Evolutionary conservation across 2,888 invertebrate species (phyloP).

Genomic region (Pherbina coryleti): DNA sequence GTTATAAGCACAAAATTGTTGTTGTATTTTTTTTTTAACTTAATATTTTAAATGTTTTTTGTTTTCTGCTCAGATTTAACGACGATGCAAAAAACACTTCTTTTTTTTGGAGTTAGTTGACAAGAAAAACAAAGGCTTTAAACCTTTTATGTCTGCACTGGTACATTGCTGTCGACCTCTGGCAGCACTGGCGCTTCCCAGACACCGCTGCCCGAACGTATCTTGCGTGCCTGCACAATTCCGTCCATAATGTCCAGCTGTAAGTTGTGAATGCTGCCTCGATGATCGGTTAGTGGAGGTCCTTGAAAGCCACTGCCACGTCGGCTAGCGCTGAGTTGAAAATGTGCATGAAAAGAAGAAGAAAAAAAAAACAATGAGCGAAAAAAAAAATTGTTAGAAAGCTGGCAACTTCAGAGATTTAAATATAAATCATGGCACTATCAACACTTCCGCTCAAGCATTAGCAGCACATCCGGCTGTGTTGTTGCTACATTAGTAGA

Average conservation of each 20-base stretch:
- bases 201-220: slow-evolving; percentile 74
- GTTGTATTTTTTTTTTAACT: background rate
- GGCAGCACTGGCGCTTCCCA: slow-evolving; percentile 74
- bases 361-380: slow-evolving; percentile 15
- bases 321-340: slow-evolving; percentile 60
- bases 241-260: slow-evolving; percentile 92
- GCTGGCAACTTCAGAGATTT: slow-evolving; percentile 42
- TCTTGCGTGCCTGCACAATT: slow-evolving; percentile 84
- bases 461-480: slow-evolving; percentile 43
- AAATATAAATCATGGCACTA: background rate
- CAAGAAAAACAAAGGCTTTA: background rate
- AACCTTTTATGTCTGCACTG: slow-evolving; percentile 65
- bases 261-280: slow-evolving; percentile 84
- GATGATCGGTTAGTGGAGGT: slow-evolving; percentile 79
- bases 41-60: background rate
- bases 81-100: background rate
- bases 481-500: slow-evolving; percentile 31
- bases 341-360: background rate
- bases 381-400: slow-evolving; percentile 54
- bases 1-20: background rate
- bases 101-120: background rate
- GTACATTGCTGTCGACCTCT: slow-evolving; percentile 66
- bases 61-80: background rate
- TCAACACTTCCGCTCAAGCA: slow-evolving; percentile 1
- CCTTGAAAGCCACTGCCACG: slow-evolving; percentile 71